phyloP scores from a whole-genome alignment of 2,113 vertebrate genomes.

The Thunnus thynnus region DNA sequence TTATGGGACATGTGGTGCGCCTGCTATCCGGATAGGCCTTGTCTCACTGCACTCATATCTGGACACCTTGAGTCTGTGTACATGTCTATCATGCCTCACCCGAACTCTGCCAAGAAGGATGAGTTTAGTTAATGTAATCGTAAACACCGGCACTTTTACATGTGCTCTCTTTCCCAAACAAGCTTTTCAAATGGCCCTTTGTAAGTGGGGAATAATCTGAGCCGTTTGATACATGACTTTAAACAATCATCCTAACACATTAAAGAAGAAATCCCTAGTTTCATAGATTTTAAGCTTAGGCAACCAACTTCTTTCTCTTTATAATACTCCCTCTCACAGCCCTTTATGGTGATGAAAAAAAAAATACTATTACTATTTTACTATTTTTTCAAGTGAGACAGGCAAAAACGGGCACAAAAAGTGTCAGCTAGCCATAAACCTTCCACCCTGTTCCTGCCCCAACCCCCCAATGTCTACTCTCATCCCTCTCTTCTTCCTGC shows the following conservation, averaged over 20 bases:
- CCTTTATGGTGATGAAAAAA: conserved; percentile 9
- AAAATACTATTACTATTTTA: not conserved
- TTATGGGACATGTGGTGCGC: conserved; percentile 77
- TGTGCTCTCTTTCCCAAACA: conserved; percentile 20
- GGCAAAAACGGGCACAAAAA: conserved; percentile 52
- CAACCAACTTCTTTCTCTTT: not conserved
- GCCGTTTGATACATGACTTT: not conserved
- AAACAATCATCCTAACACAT: conserved; percentile 27
- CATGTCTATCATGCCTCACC: conserved; percentile 81
- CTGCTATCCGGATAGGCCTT: conserved; percentile 71
- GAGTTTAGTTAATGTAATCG: conserved; percentile 78
- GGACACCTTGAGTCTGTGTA: conserved; percentile 86
- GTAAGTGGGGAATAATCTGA: conserved; percentile 7
- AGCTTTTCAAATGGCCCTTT: conserved; percentile 44
- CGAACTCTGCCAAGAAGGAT: conserved; percentile 80
- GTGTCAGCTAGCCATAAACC: conserved; percentile 72
- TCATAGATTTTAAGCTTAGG: not conserved
- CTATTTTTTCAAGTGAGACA: conserved; percentile 66
- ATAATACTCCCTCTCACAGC: not conserved
- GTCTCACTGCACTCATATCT: conserved; percentile 79
- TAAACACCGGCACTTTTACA: conserved; percentile 56
- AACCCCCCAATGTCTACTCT: conserved; percentile 66
- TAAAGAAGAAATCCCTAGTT: conserved; percentile 4
- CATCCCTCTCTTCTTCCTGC: conserved; percentile 76
- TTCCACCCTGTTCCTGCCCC: conserved; percentile 67